Percentiles rank a stretch among this genome's conserved stretches.
phyloP scores from a whole-genome alignment of 2,113 vertebrate species.

The Limanda limanda region DNA sequence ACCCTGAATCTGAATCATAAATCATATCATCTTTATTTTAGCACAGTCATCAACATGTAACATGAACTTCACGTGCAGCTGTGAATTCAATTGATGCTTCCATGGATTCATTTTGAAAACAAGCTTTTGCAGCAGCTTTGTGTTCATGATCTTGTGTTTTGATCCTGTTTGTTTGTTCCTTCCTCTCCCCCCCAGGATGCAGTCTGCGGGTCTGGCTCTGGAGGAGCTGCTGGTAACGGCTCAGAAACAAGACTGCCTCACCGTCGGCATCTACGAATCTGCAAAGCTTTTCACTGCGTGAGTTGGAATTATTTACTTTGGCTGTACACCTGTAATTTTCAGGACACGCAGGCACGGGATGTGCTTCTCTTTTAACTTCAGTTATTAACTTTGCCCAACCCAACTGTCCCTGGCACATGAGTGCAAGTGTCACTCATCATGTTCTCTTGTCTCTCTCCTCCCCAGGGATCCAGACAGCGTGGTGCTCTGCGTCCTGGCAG shows the following conservation, averaged over 20 bases:
- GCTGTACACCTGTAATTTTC: background rate
- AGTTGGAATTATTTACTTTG: slow-evolving; percentile 44
- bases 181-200: slow-evolving; percentile 56
- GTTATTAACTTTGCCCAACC: background rate
- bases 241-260: slow-evolving; percentile 74
- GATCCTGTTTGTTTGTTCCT: slow-evolving; percentile 5
- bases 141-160: background rate
- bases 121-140: background rate
- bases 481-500: slow-evolving; percentile 90
- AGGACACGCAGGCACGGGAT: background rate
- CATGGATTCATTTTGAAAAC: background rate
- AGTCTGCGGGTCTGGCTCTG: slow-evolving; percentile 66
- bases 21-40: background rate
- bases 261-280: slow-evolving; percentile 77
- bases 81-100: too few species aligned
- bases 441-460: background rate
- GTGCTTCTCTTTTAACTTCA: background rate
- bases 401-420: background rate
- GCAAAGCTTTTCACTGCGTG: slow-evolving; percentile 73
- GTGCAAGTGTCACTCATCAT: background rate
- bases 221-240: slow-evolving; percentile 76
- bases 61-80: background rate
- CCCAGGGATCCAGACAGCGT: slow-evolving; percentile 93
- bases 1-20: too few species aligned
- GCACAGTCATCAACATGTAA: background rate